Percentiles rank a stretch among this genome's conserved stretches.
phyloP scores from a whole-genome alignment of 2,888 invertebrate species.

The Noctua janthina region DNA sequence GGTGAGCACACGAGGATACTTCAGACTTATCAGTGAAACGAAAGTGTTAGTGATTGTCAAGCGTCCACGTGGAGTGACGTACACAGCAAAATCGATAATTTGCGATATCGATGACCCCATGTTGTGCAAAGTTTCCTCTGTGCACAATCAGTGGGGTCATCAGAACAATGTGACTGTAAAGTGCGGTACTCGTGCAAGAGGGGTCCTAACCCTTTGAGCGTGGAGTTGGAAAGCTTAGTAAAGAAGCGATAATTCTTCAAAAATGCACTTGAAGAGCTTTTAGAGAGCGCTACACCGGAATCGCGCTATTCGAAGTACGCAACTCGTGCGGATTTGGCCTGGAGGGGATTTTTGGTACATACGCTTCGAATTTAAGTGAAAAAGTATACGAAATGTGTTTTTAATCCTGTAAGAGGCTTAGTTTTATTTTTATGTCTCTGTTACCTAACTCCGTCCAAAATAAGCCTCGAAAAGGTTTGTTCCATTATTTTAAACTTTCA shows the following conservation, averaged over 20 bases:
- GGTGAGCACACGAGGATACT: constrained; percentile 72
- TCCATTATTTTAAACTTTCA: constrained; percentile 29
- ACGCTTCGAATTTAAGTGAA: constrained; percentile 44
- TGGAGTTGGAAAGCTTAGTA: constrained; percentile 42
- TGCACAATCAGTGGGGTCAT: constrained; percentile 50
- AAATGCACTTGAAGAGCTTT: constrained; percentile 56
- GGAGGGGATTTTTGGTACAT: constrained; percentile 44
- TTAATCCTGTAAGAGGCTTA: constrained; percentile 40
- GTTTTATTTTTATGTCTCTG: constrained; percentile 41
- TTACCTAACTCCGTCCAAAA: constrained; percentile 58
- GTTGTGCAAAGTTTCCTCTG: constrained; percentile 48
- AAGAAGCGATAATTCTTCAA: constrained; percentile 55
- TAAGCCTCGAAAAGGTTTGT: constrained; percentile 42
- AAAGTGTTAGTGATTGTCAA: constrained; percentile 48
- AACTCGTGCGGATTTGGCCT: constrained; percentile 46
- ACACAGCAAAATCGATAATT: constrained; percentile 48
- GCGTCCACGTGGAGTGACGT: constrained; percentile 53
- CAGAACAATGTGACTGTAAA: constrained; percentile 47
- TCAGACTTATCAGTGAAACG: constrained; percentile 54
- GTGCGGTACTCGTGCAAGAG: constrained; percentile 34
- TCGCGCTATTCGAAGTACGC: constrained; percentile 47
- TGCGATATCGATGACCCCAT: constrained; percentile 40
- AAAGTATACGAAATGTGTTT: constrained; percentile 54
- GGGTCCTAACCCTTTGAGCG: constrained; percentile 42
- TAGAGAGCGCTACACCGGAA: constrained; percentile 49